phyloP scores from a whole-genome alignment of 2,797 vertebrate species.

The Coccyzus lansbergi region DNA sequence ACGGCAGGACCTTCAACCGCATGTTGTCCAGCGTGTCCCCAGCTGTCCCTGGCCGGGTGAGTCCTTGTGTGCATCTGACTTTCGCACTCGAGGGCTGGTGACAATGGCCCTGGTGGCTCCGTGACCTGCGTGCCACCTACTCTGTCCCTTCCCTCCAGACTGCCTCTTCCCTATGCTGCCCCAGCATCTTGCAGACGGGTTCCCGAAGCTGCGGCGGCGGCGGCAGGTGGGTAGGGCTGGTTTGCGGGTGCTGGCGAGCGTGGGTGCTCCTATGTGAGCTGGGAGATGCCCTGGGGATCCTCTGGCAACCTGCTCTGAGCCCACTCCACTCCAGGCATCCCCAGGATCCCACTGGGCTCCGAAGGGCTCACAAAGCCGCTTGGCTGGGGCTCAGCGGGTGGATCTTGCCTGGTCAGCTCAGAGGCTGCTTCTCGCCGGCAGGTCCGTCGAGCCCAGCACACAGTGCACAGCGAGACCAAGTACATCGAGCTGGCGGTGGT shows the following conservation, averaged over 20 bases:
- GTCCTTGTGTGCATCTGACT: fast-evolving
- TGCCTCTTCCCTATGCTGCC: conserved; percentile 66
- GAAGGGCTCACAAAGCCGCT: background rate
- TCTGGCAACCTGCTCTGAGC: background rate
- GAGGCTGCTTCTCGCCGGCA: conserved; percentile 37
- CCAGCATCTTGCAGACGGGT: background rate
- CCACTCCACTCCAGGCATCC: fast-evolving
- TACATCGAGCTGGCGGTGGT: conserved; percentile 95
- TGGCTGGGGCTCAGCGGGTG: fast-evolving
- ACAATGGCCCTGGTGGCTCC: fast-evolving
- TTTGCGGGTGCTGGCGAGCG: fast-evolving
- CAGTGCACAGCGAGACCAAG: conserved; percentile 95
- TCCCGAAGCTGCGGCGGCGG: conserved; percentile 73
- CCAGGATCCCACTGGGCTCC: background rate
- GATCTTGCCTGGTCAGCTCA: background rate
- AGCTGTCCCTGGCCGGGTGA: conserved; percentile 76
- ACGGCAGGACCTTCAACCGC: conserved; percentile 77
- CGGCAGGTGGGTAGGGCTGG: conserved; percentile 71
- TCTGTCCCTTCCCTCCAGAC: conserved; percentile 50
- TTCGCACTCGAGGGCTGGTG: background rate
- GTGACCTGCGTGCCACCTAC: background rate
- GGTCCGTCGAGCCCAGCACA: conserved; percentile 88
- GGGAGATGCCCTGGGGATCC: background rate
- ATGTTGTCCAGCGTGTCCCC: conserved; percentile 81
- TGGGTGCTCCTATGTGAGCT: background rate